Percentiles rank a stretch among this genome's conserved stretches.
Conservation (phyloP, 2,888 invertebrate species). For the Scaptomyza cyrtandrae region DNA sequence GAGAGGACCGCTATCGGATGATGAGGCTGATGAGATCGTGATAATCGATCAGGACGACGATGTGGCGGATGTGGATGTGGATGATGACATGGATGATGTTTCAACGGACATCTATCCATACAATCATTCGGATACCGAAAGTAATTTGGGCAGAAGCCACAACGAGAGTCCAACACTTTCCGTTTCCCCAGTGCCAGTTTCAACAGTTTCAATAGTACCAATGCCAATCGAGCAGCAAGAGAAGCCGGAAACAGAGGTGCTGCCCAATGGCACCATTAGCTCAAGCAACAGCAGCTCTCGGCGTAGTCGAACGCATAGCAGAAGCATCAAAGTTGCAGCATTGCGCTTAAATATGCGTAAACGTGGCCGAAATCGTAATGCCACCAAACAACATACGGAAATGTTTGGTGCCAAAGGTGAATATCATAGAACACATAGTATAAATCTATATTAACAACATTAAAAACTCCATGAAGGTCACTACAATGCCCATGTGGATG, state of each 20-base stretch:
- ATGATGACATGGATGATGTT: slow-evolving; percentile 32
- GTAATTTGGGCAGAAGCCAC: slow-evolving; percentile 67
- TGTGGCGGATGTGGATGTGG: slow-evolving; percentile 42
- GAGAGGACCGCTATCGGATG: slow-evolving; percentile 74
- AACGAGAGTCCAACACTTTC: slow-evolving; percentile 20
- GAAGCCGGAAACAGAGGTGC: slow-evolving; percentile 29
- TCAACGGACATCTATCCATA: slow-evolving; percentile 27
- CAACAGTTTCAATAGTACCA: slow-evolving; percentile 1
- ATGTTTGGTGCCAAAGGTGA: slow-evolving; percentile 77
- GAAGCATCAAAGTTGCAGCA: slow-evolving; percentile 54
- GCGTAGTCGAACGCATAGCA: slow-evolving; percentile 32
- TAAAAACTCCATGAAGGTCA: slow-evolving; percentile 40
- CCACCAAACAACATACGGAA: slow-evolving; percentile 66
- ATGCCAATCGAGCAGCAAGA: slow-evolving; percentile 19
- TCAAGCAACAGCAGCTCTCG: slow-evolving; percentile 30
- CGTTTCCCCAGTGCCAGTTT: slow-evolving; percentile 20
- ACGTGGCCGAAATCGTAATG: slow-evolving; percentile 61
- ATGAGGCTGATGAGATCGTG: slow-evolving; percentile 74
- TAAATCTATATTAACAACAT: not conserved
- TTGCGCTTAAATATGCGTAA: slow-evolving; percentile 70
- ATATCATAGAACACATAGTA: not conserved
- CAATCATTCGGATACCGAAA: slow-evolving; percentile 78
- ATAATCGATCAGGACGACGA: slow-evolving; percentile 80
- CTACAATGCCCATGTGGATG: slow-evolving; percentile 46
- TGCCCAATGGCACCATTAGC: slow-evolving; percentile 30